phyloP scores from a whole-genome alignment of 2,113 vertebrate species.

The Clarias macrocephalus region DNA sequence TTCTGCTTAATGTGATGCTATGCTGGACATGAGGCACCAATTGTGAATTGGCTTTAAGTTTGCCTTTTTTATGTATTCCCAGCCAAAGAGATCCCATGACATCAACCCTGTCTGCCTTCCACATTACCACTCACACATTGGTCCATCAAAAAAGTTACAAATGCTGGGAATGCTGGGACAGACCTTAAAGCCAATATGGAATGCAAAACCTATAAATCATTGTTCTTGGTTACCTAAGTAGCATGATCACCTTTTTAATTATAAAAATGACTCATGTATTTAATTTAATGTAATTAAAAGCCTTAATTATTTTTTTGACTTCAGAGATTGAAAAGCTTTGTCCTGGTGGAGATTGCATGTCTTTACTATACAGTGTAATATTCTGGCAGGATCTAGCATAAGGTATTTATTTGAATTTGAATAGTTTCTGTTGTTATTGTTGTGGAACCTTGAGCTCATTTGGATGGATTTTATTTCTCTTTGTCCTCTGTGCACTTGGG shows the following conservation, averaged over 20 bases:
- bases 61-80: not conserved
- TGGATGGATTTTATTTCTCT: conserved; percentile 19
- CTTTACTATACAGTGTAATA: not conserved
- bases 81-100: not conserved
- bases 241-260: not conserved
- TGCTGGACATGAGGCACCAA: not conserved
- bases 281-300: not conserved
- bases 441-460: conserved; percentile 16
- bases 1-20: not conserved
- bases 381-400: not conserved
- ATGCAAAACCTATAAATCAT: not conserved
- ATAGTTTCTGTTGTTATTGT: not conserved
- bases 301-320: not conserved
- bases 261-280: not conserved
- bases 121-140: not conserved
- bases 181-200: not conserved
- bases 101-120: not conserved
- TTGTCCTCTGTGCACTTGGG: conserved; percentile 18
- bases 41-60: not conserved
- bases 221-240: not conserved
- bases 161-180: not conserved
- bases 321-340: not conserved
- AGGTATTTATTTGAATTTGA: not conserved
- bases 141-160: not conserved
- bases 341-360: not conserved